Evolutionary conservation across 1,140 invertebrate species (phyloP).

Genomic region (Anastrepha obliqua): DNA sequence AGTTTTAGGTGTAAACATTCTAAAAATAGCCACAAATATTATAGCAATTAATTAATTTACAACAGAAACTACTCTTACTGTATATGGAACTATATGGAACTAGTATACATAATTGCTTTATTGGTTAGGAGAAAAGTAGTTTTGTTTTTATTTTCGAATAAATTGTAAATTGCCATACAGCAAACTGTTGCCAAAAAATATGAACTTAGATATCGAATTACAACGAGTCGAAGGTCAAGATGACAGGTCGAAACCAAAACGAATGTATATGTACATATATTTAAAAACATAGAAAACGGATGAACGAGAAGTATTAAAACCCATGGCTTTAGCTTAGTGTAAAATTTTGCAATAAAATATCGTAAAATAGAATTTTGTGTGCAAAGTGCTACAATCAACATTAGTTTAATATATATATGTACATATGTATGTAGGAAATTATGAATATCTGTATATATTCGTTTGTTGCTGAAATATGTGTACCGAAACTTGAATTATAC

Average conservation of each 20-base stretch:
- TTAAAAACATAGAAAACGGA: background rate
- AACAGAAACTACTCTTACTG: background rate
- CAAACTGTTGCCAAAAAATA: slow-evolving; percentile 31
- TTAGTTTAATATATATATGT: background rate
- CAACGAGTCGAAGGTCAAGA: background rate
- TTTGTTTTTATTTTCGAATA: background rate
- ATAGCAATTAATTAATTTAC: background rate
- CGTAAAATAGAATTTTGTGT: too few species aligned
- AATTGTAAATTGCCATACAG: slow-evolving; percentile 22
- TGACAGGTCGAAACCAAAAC: background rate
- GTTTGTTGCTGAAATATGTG: background rate
- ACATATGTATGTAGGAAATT: background rate
- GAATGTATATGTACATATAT: too few species aligned
- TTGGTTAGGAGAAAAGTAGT: background rate
- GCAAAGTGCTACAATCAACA: too few species aligned
- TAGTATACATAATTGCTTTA: background rate
- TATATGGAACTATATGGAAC: background rate
- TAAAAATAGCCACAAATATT: background rate
- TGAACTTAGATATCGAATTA: slow-evolving; percentile 16
- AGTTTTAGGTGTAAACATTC: slow-evolving; percentile 18
- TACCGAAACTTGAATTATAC: background rate
- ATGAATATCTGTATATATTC: background rate
- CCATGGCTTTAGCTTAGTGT: slow-evolving; percentile 6
- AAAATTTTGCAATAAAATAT: background rate
- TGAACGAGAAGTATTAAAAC: slow-evolving; percentile 15